Evolutionary conservation across 2,888 invertebrate genomes (phyloP), one percentile per base, ranked within the genome.

Genomic region (Zelleria hepariella): DNA sequence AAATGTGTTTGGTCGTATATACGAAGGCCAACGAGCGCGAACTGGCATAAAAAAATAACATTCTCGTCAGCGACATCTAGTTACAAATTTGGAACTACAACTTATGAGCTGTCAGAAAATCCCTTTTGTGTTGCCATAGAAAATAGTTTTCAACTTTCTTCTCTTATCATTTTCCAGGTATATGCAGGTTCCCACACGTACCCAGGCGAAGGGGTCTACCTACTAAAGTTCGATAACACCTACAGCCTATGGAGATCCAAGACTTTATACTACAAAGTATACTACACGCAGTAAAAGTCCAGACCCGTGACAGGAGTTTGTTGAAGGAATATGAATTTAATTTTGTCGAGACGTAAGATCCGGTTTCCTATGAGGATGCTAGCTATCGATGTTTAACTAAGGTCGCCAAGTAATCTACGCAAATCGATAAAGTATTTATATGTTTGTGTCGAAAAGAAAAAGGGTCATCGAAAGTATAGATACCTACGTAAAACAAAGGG

Each of bases 211-310:
- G 99, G 99, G 20, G 96, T 98, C 48, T 99, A 99, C 84, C 90
- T 99, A 76, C 91, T 99, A 51, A 99, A 99, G 88, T 99, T 99
- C 84, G 99, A 99, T 89, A 99, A 99, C 87, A 97, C 98, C 0
- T 99, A 98, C 82, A 98, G 98, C 59, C 91, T 99, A 67, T 99
- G 99, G 99, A 93, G 99, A 72, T 98, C 98, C 68, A 99, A 99
- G 92, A 98, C 98, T 54, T 92, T 99, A 59, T 99, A 99, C 84
- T 99, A 99, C 84, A 93, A 99, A 85, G 98, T 99, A 58, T 99
- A 98, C 82, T 99, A 99, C 80, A 98, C 96, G 58, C 94, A 95
- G 72, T 92, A 82, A 78, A 15, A 15, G 24, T 23, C 15, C 7
- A 5, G 4, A n/a, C 15, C 24, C 53, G 25, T 53, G 53, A 53